These are phyloP conservation scores for Montipora efflorescens DNA, from an alignment of 64 coral and sea anemone genomes.

Conservation along the genomic window DNA sequence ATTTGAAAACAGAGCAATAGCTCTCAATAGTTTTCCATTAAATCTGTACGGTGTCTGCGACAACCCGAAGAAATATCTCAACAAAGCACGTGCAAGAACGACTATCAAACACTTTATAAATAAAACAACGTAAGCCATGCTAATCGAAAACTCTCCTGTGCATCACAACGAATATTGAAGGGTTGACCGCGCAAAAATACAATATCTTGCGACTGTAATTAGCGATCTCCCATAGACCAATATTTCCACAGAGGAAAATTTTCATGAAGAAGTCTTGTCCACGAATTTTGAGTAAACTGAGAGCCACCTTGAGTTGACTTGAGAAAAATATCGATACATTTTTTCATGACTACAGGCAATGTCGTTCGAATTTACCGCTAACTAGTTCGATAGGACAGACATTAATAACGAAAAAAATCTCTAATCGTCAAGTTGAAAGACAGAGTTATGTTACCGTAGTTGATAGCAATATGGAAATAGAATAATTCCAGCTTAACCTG, in stretches of 20 bases:
- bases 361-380: not conserved
- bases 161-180: slow-evolving; percentile 1
- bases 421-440: slow-evolving; percentile 49
- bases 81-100: slow-evolving; percentile 42
- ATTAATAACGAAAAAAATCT: slow-evolving; percentile 6
- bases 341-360: not conserved
- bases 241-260: slow-evolving; percentile 16
- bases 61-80: not conserved
- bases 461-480: slow-evolving; percentile 54
- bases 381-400: not conserved
- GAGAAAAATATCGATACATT: not conserved
- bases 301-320: not conserved
- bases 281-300: not conserved
- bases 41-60: not conserved
- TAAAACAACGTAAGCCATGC: slow-evolving; percentile 59
- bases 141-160: slow-evolving; percentile 32
- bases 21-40: not conserved
- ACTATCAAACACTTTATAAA: slow-evolving; percentile 59
- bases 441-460: not conserved
- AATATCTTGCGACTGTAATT: not conserved
- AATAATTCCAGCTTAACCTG: slow-evolving; percentile 8
- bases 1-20: not conserved
- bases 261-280: not conserved
- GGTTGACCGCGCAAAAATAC: not conserved
- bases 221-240: not conserved